Evolutionary conservation across 2,888 invertebrate species (phyloP), one percentile per base, ranked within the genome.

Genomic region (Drosophila demipolita): DNA sequence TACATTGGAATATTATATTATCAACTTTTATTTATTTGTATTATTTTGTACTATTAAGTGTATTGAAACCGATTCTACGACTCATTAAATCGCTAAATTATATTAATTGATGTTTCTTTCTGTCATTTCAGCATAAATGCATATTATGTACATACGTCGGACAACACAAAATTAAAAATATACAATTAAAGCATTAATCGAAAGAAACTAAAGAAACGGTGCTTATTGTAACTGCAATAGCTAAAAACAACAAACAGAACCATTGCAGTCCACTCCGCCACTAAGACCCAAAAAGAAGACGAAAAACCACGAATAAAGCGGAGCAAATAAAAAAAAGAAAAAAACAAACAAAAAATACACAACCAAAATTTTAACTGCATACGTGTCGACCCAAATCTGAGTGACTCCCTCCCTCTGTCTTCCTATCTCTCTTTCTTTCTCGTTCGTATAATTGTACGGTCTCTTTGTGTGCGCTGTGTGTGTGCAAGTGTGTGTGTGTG

Each of bases 341-440:
- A 53, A 59, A 66, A 48, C 38, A 55, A 60, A 64, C 26, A 76
- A 42, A 42, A 66, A 55, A 45, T 45, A 15, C 60, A 20, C 36
- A 38, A 54, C 32, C 57, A 66, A 67, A 45, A 71, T 58, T 73
- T 61, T 63, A 76, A 75, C 68, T 78, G 76, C 78, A 75, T 73
- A 83, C 81, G 84, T 83, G 84, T 78, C 81, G 74, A 75, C 72
- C 72, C 63, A 82, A 75, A 78, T 73, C 68, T 66, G 63, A 66
- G 66, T 71, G 57, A 35, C 29, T 62, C 62, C 58, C 61, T 69
- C 55, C 59, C 65, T 50, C 55, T 58, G 35, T 7, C 23, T 33
- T 38, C 38, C 36, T 29, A 50, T 17, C 29, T 33, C 38, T 33
- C 50, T 48, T 66, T 62, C 57, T 55, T 64, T 26, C 33, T 20